Percentiles rank a stretch among this genome's conserved stretches.
Evolutionary conservation across 2,113 vertebrate species (phyloP).

Genomic region (Silurus asotus): DNA sequence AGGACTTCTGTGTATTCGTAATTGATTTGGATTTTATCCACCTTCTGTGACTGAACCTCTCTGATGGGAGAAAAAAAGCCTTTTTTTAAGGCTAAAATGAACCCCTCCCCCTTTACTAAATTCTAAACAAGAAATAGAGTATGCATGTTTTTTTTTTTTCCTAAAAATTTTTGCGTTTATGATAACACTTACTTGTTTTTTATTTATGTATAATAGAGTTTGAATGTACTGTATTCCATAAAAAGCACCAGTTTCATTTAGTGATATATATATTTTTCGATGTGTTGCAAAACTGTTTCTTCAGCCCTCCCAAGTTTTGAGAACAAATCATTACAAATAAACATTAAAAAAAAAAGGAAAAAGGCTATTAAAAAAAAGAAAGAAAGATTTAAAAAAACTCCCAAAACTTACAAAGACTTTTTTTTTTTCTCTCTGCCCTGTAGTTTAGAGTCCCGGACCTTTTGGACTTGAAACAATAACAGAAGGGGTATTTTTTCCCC

Average conservation of each 20-base stretch:
- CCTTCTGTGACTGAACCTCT: slow-evolving; percentile 54
- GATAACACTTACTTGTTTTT: slow-evolving; percentile 78
- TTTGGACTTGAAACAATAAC: slow-evolving; percentile 75
- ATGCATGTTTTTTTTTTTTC: slow-evolving; percentile 66
- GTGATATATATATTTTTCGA: slow-evolving; percentile 73
- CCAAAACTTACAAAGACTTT: slow-evolving; percentile 78
- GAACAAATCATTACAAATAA: slow-evolving; percentile 74
- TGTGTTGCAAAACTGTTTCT: slow-evolving; percentile 76
- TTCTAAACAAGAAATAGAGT: slow-evolving; percentile 77
- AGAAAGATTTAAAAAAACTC: slow-evolving; percentile 65
- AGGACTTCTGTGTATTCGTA: not conserved
- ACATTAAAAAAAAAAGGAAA: slow-evolving; percentile 64
- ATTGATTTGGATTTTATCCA: slow-evolving; percentile 18
- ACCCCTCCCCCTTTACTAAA: slow-evolving; percentile 75
- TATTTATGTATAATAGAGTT: slow-evolving; percentile 82
- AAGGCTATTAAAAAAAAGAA: slow-evolving; percentile 51
- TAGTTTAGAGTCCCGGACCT: slow-evolving; percentile 82
- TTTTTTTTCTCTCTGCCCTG: slow-evolving; percentile 64
- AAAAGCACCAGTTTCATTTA: slow-evolving; percentile 83
- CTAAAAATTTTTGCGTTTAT: slow-evolving; percentile 72
- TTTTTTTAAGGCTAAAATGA: slow-evolving; percentile 61
- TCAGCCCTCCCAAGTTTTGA: slow-evolving; percentile 77
- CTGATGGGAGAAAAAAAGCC: slow-evolving; percentile 67
- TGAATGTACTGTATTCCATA: slow-evolving; percentile 80
- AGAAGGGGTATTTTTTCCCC: slow-evolving; percentile 63